Conservation (phyloP, 2,797 vertebrate species). For the Galago senegalensis region DNA sequence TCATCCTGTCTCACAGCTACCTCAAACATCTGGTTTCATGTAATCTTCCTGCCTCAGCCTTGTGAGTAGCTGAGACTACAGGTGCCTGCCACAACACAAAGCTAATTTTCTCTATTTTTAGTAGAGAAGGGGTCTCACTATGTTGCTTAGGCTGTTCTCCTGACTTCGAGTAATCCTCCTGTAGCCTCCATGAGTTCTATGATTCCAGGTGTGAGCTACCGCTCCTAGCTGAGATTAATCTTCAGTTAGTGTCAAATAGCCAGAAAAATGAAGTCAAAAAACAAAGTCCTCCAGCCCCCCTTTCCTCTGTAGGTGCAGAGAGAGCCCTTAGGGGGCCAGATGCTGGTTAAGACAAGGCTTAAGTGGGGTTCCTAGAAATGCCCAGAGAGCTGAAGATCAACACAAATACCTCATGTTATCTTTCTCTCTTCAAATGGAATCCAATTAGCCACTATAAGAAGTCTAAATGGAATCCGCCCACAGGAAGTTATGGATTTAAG, state of each 20-base stretch:
- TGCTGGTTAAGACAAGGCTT: background rate
- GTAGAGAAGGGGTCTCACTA: too few species aligned
- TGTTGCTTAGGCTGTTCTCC: too few species aligned
- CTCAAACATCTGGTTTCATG: too few species aligned
- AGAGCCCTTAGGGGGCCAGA: background rate
- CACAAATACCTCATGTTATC: background rate
- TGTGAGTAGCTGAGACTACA: too few species aligned
- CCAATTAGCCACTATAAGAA: background rate
- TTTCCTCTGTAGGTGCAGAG: background rate
- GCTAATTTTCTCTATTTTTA: too few species aligned
- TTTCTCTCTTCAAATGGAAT: background rate
- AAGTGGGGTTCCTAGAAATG: background rate
- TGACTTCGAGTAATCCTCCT: too few species aligned
- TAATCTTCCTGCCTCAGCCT: too few species aligned
- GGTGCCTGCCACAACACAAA: too few species aligned
- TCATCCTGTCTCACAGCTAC: too few species aligned
- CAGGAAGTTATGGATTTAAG: background rate
- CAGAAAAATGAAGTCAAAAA: background rate
- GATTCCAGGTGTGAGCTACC: too few species aligned
- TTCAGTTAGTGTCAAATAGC: constrained; percentile 81
- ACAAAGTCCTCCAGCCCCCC: rapidly evolving
- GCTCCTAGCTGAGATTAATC: constrained; percentile 50
- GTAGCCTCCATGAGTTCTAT: too few species aligned
- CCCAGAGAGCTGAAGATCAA: background rate
- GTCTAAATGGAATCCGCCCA: background rate